A percentile compares a stretch with the other conserved stretches of the same genome.
These are phyloP conservation scores for Hydroisotoma schaefferi DNA, from an alignment of 2,888 invertebrate species.

Conservation along the genomic window DNA sequence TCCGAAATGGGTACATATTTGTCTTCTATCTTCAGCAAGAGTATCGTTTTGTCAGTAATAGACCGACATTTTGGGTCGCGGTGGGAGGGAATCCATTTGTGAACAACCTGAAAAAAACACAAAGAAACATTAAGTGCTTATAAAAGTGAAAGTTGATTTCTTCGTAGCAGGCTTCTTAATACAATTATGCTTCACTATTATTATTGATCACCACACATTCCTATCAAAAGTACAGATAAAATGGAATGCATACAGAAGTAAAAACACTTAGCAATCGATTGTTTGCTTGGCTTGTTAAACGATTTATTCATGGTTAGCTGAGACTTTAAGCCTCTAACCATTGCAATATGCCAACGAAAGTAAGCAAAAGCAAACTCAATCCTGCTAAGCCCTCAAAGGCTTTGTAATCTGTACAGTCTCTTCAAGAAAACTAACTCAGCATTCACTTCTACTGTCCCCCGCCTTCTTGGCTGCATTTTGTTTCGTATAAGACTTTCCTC, in stretches of 20 bases:
- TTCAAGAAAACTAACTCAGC: background rate
- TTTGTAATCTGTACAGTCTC: constrained; percentile 7
- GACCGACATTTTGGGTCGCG: constrained; percentile 80
- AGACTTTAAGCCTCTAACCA: constrained; percentile 6
- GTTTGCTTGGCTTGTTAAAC: constrained; percentile 7
- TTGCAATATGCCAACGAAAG: background rate
- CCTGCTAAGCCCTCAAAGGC: constrained; percentile 2
- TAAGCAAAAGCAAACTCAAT: constrained; percentile 7
- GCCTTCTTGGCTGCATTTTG: no score
- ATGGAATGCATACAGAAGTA: no score
- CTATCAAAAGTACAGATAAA: no score
- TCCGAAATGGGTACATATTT: constrained; percentile 85
- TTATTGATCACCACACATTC: no score
- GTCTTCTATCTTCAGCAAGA: constrained; percentile 88
- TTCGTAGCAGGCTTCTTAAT: no score
- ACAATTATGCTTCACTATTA: no score
- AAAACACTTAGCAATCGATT: constrained; percentile 7
- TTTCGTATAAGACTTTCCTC: no score
- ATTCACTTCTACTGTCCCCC: no score
- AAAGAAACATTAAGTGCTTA: no score
- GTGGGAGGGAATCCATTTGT: constrained; percentile 92
- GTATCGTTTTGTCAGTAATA: constrained; percentile 85
- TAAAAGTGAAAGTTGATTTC: no score
- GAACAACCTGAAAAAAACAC: constrained; percentile 70
- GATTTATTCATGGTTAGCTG: no score